phyloP scores from a whole-genome alignment of 2,888 invertebrate genomes.

The Apodemia duryi region DNA sequence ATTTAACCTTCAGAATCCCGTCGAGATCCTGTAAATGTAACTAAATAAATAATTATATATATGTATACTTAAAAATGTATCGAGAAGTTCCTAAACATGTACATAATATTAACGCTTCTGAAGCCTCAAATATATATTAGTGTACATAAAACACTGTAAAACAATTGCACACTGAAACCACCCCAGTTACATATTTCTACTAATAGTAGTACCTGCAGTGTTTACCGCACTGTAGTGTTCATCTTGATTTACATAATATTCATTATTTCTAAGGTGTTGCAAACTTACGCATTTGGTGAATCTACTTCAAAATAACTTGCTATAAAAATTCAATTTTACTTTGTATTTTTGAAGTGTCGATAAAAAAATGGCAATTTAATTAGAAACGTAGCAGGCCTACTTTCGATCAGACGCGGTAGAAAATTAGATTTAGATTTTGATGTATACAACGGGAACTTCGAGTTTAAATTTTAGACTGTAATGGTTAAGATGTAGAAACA shows the following conservation, averaged over 20 bases:
- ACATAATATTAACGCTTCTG: background rate
- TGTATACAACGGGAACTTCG: constrained; percentile 11
- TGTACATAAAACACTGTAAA: constrained; percentile 13
- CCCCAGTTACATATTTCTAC: background rate
- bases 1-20: no score
- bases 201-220: background rate
- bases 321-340: background rate
- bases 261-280: background rate
- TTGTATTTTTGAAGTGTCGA: background rate
- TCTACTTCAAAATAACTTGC: background rate
- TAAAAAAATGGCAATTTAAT: background rate
- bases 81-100: constrained; percentile 2
- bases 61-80: background rate
- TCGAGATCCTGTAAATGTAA: no score
- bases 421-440: background rate
- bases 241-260: background rate
- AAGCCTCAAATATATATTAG: constrained; percentile 11
- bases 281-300: background rate
- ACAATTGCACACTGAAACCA: background rate
- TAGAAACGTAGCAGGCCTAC: constrained; percentile 3
- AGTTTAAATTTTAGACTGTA: constrained; percentile 1
- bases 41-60: no score
- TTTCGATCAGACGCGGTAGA: background rate
- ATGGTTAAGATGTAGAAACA: background rate
- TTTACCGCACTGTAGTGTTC: background rate